Base-by-base conservation (phyloP, 2,113 vertebrate genomes). In the Equus przewalskii region DNA sequence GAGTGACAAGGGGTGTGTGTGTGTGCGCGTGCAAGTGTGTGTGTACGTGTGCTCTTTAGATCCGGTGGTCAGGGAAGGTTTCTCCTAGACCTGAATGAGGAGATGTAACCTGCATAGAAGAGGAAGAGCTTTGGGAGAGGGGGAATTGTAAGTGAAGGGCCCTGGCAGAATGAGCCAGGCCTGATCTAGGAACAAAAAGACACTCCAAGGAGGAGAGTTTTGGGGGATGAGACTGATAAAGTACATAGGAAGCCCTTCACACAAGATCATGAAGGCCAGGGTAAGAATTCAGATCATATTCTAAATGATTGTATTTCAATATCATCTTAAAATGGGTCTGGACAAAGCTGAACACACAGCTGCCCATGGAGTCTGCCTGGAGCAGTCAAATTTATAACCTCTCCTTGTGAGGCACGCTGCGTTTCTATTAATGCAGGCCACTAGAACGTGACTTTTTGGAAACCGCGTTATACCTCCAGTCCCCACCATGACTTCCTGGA, bases 301-400 rank as follows among this genome's bases (percentile, higher is more conserved):
- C 33, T 51, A 62, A 92, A 82, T 62, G 22, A 54, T 33, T 56
- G 3, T 67, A 49, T 64, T 41, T 62, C 15, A 56, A 19, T 13
- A 75, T 65, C 19, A 11, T 69, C 80, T 56, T 41, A 81, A 94
- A 90, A 89, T 15, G 24, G 58, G 24, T 78, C 78, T 89, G 58
- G n/a, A 76, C 51, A n/a, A 33, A 96, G 49, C 14, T 33, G 58
- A 64, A 76, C 41, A n/a, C 24, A 7, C 14, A 30, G 7, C 18
- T 11, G 4, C 21, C 44, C 28, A 28, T 44, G 9, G 0, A 62
- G 28, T 69, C 26, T 94, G 8, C 22, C 18, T 21, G 19, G 15
- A 58, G 3, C 13, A 70, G 26, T 89, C 30, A 46, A 22, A 46
- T 65, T 26, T 51, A 69, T 79, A 64, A 12, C 14, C 18, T 95